Evolutionary conservation across 2,113 vertebrate species (phyloP).

Genomic region (Clarias macrocephalus): DNA sequence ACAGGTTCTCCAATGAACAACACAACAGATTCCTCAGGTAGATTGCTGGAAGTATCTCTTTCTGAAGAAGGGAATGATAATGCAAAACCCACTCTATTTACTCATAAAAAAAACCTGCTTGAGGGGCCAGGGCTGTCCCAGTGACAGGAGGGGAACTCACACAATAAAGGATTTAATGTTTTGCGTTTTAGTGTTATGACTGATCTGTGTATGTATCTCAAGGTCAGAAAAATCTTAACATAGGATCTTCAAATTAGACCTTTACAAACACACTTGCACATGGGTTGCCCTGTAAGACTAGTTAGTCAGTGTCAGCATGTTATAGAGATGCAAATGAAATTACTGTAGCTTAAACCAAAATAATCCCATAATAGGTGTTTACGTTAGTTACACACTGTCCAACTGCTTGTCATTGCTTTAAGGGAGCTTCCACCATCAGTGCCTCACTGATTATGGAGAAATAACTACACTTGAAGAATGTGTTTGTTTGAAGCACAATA

Average conservation of each 20-base stretch:
- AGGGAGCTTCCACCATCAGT: neutral
- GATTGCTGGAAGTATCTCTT: neutral
- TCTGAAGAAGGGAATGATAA: neutral
- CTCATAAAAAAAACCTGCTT: neutral
- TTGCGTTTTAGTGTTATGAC: no score
- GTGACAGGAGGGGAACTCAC: no score
- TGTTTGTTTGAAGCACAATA: neutral
- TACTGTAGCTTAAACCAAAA: neutral
- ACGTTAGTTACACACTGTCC: neutral
- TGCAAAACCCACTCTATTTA: neutral
- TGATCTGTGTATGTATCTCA: neutral
- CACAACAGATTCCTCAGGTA: neutral
- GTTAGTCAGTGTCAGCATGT: neutral
- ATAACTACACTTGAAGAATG: neutral
- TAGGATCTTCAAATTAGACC: neutral
- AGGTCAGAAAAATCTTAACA: neutral
- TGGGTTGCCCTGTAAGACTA: neutral
- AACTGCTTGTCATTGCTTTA: neutral
- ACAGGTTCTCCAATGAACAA: neutral
- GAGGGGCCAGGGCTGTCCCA: no score
- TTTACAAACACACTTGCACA: neutral
- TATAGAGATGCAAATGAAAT: neutral
- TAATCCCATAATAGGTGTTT: neutral
- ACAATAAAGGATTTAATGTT: no score
- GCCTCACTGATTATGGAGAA: neutral